Evolutionary conservation across 2,888 invertebrate genomes (phyloP), one percentile per base, ranked within the genome.

Genomic region (Abscondita cerata): DNA sequence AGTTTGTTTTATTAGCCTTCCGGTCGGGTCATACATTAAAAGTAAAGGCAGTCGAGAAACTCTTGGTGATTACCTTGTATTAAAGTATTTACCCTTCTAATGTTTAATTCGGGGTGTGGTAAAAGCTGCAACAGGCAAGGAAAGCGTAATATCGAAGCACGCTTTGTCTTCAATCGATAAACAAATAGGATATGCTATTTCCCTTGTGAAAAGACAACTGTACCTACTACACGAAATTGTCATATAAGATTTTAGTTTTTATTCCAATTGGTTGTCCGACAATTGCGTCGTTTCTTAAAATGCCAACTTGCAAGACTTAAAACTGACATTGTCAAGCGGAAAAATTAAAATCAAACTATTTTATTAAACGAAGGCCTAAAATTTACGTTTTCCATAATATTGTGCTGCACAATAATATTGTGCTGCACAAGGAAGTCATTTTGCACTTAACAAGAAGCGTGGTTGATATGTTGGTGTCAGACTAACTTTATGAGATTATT

Each of bases 401-500:
- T n/a, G n/a, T n/a, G n/a, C n/a, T n/a, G n/a, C n/a, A n/a, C n/a
- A n/a, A n/a, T n/a, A n/a, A n/a, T n/a, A n/a, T n/a, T n/a, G n/a
- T n/a, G n/a, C n/a, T n/a, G n/a, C n/a, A n/a, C n/a, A 6, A 4
- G 25, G 25, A 25, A 25, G 25, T 25, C 2, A 25, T 25, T 25
- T 25, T 2, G 6, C 25, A 25, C 25, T 2, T 25, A 2, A 25
- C 25, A 25, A 25, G 6, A 25, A 25, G 25, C 6, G 6, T 6
- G 2, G 25, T 6, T 25, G 25, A 25, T 25, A 6, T 52, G 67
- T 52, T 51, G 62, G 36, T 55, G 44, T 57, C 31, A 50, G 63
- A 63, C 64, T 60, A 59, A 61, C 63, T 69, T 68, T 68, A 66
- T 65, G 68, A 59, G 62, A 57, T 68, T 71, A 70, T 72, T 68